These are phyloP conservation scores for Leucoptera coffeella DNA, from an alignment of 2,888 invertebrate genomes.

Conservation along the genomic window DNA sequence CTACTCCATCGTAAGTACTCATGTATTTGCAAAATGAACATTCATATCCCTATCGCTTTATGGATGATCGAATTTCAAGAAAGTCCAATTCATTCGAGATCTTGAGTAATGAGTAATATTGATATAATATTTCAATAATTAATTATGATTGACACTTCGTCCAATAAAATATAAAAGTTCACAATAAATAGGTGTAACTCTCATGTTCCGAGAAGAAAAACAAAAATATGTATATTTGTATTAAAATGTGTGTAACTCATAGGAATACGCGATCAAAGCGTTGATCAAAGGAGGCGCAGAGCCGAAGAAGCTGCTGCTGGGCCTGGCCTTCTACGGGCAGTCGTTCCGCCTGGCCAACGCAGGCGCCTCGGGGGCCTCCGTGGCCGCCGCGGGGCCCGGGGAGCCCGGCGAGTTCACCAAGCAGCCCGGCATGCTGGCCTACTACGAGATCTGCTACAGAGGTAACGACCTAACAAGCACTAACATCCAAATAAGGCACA, in stretches of 20 bases:
- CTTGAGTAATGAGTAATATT: background rate
- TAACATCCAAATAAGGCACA: background rate
- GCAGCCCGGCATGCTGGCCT: constrained; percentile 83
- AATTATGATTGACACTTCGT: too few relatives aligned
- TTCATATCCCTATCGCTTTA: too few relatives aligned
- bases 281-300: constrained; percentile 68
- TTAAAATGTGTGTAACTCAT: constrained; percentile 9
- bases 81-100: too few relatives aligned
- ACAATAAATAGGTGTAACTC: too few relatives aligned
- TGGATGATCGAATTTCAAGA: too few relatives aligned
- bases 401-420: constrained; percentile 74
- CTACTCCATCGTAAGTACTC: constrained; percentile 74
- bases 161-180: too few relatives aligned
- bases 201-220: too few relatives aligned
- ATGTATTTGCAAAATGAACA: too few relatives aligned
- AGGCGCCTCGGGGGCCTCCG: constrained; percentile 36
- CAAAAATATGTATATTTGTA: too few relatives aligned
- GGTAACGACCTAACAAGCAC: constrained; percentile 13
- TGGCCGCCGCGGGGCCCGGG: constrained; percentile 68
- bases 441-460: constrained; percentile 77
- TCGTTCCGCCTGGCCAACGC: constrained; percentile 62
- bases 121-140: background rate
- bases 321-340: constrained; percentile 84
- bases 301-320: constrained; percentile 70
- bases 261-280: constrained; percentile 78